Evolutionary conservation across 2,113 vertebrate genomes (phyloP).

Genomic region (Columba livia): DNA sequence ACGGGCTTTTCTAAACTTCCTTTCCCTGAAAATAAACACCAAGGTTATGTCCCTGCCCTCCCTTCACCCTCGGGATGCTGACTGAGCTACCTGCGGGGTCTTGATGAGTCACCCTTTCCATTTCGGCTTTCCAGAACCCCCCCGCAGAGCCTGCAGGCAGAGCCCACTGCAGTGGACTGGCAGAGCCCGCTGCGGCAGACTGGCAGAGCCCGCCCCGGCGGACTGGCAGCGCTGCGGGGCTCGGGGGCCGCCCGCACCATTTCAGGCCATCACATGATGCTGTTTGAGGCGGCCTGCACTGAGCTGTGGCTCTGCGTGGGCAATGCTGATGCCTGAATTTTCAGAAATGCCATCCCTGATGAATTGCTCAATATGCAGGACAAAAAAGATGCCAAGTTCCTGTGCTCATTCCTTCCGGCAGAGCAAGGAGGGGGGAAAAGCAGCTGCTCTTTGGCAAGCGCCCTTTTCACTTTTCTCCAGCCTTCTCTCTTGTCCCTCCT

Average conservation of each 20-base stretch:
- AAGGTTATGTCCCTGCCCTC: background rate
- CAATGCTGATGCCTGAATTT: conserved; percentile 52
- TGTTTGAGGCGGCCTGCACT: background rate
- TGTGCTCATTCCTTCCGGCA: conserved; percentile 36
- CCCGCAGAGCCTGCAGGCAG: background rate
- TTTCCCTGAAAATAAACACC: background rate
- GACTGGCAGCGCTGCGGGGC: background rate
- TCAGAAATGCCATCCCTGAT: background rate
- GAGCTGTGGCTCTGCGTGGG: background rate
- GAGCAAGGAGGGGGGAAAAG: background rate
- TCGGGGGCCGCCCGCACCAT: background rate
- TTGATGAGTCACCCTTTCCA: background rate
- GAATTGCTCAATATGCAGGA: conserved; percentile 66
- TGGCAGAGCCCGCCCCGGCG: background rate
- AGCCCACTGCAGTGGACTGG: background rate
- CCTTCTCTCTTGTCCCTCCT: background rate
- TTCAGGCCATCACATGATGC: background rate
- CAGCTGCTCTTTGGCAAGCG: conserved; percentile 22
- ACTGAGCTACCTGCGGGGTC: background rate
- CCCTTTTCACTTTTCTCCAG: background rate
- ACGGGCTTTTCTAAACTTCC: background rate
- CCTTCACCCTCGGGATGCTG: background rate
- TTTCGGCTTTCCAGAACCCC: background rate
- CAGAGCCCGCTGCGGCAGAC: background rate
- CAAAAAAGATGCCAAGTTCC: conserved; percentile 56